Base-by-base conservation (phyloP, 2,888 invertebrate species). In the Pegoplata infirma region DNA sequence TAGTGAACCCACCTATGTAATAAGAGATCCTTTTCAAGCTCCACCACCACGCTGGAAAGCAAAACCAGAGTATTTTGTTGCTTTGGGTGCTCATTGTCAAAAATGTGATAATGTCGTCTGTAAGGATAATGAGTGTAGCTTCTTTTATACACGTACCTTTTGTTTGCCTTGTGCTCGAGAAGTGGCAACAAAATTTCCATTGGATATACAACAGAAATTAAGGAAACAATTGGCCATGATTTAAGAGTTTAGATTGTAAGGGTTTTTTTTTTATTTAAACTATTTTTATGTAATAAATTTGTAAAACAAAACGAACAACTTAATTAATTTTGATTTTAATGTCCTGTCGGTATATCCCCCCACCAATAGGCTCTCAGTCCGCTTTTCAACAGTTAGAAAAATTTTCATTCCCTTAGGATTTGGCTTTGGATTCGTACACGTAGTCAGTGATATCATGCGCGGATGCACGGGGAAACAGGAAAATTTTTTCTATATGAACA, bases 1-100 rank as follows among this genome's bases (percentile, higher is more conserved):
- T 68, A 90, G 91, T 81, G 95, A 96, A 86, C 92, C 95, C 32
- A 93, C 93, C 78, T 97, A 94, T 88, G 89, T 96, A 0, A 94
- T 95, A 92, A 94, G 94, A 85, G 97, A 97, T 90, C 97, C 97
- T 0, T 97, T 97, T 86, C 92, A 93, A 83, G 92, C 94, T 1
- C 93, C 93, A 5, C 88, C 89, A 5, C 84, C 85, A 0, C 84
- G 84, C 17, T 84, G 84, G 84, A 84, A 87, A 67, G 93, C 93
- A 68, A 93, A 92, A 86, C 93, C 94, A n/a, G 94, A 96, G 88
- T 93, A 94, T 84, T 89, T 96, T 77, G 91, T 96, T 3, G 83
- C 85, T 0, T 85, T 97, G 16, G 97, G 97, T 2, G 91, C 93
- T 10, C 93, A 95, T 85, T 97, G 97, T 89, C 89, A 90, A 21